Percentiles rank a stretch among this genome's conserved stretches.
These are phyloP conservation scores for Odontamblyopus rebecca DNA, from an alignment of 2,797 vertebrate species.

Conservation along the genomic window DNA sequence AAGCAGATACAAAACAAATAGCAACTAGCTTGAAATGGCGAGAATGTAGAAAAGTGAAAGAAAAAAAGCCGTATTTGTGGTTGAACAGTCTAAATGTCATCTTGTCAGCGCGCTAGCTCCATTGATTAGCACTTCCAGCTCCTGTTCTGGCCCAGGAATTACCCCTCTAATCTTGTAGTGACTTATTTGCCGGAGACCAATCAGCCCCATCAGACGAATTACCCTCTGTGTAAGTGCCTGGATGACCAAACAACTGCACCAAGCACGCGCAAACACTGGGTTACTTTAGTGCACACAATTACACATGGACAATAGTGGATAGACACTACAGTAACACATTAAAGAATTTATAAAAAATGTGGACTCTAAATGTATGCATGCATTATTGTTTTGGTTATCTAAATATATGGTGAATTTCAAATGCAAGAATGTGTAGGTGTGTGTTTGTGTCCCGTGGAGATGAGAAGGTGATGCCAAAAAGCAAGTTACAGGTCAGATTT, in stretches of 20 bases:
- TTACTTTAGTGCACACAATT: slow-evolving; percentile 8
- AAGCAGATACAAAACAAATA: background rate
- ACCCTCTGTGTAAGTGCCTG: slow-evolving; percentile 66
- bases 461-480: too few relatives aligned
- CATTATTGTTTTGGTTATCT: too few relatives aligned
- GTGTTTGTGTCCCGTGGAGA: too few relatives aligned
- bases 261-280: slow-evolving; percentile 36
- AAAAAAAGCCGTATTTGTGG: slow-evolving; percentile 60
- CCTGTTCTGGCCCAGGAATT: slow-evolving; percentile 78
- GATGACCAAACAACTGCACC: slow-evolving; percentile 49
- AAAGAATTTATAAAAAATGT: background rate
- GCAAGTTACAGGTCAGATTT: too few relatives aligned
- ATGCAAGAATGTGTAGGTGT: too few relatives aligned
- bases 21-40: background rate
- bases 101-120: slow-evolving; percentile 74
- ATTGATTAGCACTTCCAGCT: slow-evolving; percentile 81
- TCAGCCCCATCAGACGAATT: slow-evolving; percentile 76
- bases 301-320: background rate
- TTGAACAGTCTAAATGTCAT: slow-evolving; percentile 77
- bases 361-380: background rate
- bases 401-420: too few relatives aligned
- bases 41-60: background rate
- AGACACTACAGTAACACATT: background rate
- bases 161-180: slow-evolving; percentile 78
- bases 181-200: slow-evolving; percentile 78